phyloP scores from a whole-genome alignment of 2,113 vertebrate species.

The Romanogobio albipinnatus region DNA sequence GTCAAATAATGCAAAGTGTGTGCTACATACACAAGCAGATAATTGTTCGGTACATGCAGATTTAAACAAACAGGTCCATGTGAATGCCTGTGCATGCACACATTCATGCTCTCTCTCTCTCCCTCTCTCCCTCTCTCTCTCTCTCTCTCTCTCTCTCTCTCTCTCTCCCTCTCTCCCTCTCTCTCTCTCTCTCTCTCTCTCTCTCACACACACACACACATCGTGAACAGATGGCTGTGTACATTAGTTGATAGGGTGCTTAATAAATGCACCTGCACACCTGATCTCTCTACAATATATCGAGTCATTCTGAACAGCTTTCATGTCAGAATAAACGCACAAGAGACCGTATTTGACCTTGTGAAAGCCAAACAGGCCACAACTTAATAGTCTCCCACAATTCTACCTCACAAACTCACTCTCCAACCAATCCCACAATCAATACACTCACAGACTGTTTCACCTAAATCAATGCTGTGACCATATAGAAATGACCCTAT shows the following conservation, averaged over 20 bases:
- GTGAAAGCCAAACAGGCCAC: not conserved
- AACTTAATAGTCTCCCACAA: conserved; percentile 46
- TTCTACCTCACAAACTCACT: conserved; percentile 32
- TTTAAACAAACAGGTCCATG: not conserved
- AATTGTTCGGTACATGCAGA: not conserved
- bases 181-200: not conserved
- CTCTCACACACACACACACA: conserved; percentile 12
- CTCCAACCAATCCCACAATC: not conserved
- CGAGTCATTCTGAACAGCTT: conserved; percentile 1
- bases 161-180: not conserved
- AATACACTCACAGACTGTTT: conserved; percentile 17
- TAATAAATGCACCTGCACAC: conserved; percentile 46
- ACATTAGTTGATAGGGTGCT: conserved; percentile 26
- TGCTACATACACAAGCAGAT: not conserved
- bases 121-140: not conserved
- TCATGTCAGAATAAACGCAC: conserved; percentile 6
- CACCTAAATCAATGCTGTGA: conserved; percentile 1
- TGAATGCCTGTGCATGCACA: not conserved
- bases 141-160: not conserved
- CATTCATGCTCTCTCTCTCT: not conserved
- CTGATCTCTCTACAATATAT: conserved; percentile 26
- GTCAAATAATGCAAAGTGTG: not conserved
- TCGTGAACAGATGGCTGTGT: conserved; percentile 28
- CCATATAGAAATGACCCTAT: not conserved
- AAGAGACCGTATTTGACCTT: conserved; percentile 6